Base-by-base conservation (phyloP, 2,888 invertebrate genomes). In the Clepsis dumicolana region DNA sequence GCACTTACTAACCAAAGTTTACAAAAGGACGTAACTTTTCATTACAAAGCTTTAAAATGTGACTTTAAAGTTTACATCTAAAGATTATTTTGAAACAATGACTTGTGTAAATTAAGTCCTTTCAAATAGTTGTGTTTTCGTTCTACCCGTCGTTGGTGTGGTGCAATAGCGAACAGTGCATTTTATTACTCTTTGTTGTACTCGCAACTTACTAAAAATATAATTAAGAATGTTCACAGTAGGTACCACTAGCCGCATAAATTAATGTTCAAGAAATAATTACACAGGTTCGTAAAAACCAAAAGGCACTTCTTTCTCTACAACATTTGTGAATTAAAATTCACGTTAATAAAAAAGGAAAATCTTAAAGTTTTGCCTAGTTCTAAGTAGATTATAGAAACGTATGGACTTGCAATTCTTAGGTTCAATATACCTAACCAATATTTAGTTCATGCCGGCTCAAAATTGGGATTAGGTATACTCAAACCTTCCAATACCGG, bases 131-230 rank as follows among this genome's bases (percentile, higher is more conserved):
- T 44, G 8, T 21, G 12, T 48, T 48, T 48, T 48, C 0, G 21
- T 48, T 48, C 21, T 21, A 48, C 35, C 1, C 12, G 21, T 21
- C 5, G 18, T 10, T 18, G 21, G 10, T n/a, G 21, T 12, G 21
- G 12, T 48, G 48, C 10, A 48, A 48, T 48, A 21, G 48, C 21
- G 21, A 21, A 21, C 16, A 4, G 10, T 48, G 48, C 48, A 21
- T 48, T 48, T 48, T 48, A 48, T 48, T 48, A 48, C 21, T 21
- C 21, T 24, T 48, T 48, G 48, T 48, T 48, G 18, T 12, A 12
- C 44, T 8, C 18, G 12, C 12, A 48, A 4, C n/a, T 10, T 21
- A 8, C 48, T 12, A 21, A 48, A 48, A 48, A 7, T 21, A 8
- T 12, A 48, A 48, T 48, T 48, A 21, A 48, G n/a, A 48, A 48